These are phyloP conservation scores for Excalfactoria chinensis DNA, from an alignment of 2,113 vertebrate genomes.

Conservation along the genomic window DNA sequence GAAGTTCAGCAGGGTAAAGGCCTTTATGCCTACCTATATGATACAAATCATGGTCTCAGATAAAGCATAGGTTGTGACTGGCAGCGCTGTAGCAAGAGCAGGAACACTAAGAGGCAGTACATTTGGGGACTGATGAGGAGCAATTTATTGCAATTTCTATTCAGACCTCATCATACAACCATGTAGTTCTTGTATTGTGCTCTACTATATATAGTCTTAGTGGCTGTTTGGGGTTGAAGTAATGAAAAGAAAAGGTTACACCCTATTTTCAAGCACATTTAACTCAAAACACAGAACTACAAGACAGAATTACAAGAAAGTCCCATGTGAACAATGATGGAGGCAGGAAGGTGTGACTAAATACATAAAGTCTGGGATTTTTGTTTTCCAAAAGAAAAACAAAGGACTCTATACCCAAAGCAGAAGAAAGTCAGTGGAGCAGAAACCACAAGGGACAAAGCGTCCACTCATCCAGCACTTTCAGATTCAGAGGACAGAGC, in stretches of 20 bases:
- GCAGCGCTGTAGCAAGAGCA: not conserved
- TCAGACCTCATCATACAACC: not conserved
- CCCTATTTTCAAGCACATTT: constrained; percentile 4
- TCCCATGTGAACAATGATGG: not conserved
- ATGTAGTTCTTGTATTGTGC: not conserved
- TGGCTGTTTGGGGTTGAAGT: not conserved
- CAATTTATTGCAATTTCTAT: not conserved
- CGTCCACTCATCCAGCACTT: constrained; percentile 27
- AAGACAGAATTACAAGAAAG: constrained; percentile 6
- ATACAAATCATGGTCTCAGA: not conserved
- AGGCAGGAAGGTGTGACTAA: constrained; percentile 12
- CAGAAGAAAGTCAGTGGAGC: not conserved
- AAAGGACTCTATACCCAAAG: not conserved
- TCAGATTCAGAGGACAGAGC: constrained; percentile 6
- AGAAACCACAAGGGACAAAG: constrained; percentile 28
- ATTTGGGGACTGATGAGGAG: not conserved
- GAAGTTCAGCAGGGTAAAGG: not conserved
- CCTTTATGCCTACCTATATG: not conserved
- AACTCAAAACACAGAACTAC: constrained; percentile 1
- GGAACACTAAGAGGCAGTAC: not conserved
- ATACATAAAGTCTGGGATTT: constrained; percentile 1
- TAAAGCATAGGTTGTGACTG: not conserved
- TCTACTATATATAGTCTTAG: not conserved
- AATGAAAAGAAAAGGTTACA: not conserved
- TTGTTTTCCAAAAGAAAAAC: constrained; percentile 29